Base-by-base conservation (phyloP, 2,888 invertebrate species). In the Microplitis manilae region DNA sequence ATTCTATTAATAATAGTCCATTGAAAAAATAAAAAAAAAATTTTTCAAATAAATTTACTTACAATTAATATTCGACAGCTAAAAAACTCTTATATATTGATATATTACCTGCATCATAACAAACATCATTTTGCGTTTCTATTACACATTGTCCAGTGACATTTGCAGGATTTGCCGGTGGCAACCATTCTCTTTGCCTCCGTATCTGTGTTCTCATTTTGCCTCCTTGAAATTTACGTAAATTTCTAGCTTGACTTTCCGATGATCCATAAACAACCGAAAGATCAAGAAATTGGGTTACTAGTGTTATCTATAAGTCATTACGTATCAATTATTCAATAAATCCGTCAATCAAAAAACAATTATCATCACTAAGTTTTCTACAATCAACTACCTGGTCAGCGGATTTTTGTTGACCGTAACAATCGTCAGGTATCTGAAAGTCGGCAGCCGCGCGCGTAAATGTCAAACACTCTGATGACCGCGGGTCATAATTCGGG, bases 201-300 rank as follows among this genome's bases (percentile, higher is more conserved):
- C 94, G 92, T n/a, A 91, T 85, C 9, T 94, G 92, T 0, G 93
- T 93, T 59, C 90, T 87, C 84, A 96, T 90, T 15, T 94, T 92
- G 0, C 97, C 97, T 0, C 94, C 94, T 64, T 91, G 90, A 84
- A 93, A 93, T 7, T 94, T 92, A 6, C 97, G 92, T 20, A 96
- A 90, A 38, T 93, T 92, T 7, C 91, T 91, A 15, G 94, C 93
- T 79, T 94, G 93, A 60, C 92, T 90, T 13, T 92, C 92, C 2
- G 92, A 94, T 79, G 94, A 95, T 1, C 97, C 97, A 85, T 97
- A 97, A 1, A 96, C 94, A 50, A 95, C 89, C 0, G 96, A 96
- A 4, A 94, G 91, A 86, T 97, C 96, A 91, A 96, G 90, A 87
- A 90, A 95, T 9, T 94, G 93, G 41, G 95, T 94, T 0, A 95